A percentile compares a stretch with the other conserved stretches of the same genome.
phyloP scores from a whole-genome alignment of 2,888 invertebrate species.

The Sarcophaga carnaria region DNA sequence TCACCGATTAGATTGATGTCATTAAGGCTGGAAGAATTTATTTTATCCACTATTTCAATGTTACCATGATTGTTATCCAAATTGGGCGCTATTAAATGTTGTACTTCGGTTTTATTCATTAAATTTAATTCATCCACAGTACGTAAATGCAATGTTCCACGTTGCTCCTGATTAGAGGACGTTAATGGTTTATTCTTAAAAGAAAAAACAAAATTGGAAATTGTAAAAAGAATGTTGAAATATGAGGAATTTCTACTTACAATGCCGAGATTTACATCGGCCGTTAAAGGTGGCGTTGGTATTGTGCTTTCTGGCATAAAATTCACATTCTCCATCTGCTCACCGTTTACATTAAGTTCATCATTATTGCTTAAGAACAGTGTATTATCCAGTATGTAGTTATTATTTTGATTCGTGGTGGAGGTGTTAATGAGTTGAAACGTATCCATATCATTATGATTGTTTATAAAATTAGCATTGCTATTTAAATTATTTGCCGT shows the following conservation, averaged over 20 bases:
- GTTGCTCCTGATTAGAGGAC: slow-evolving; percentile 69
- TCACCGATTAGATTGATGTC: slow-evolving; percentile 57
- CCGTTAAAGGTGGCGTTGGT: slow-evolving; percentile 62
- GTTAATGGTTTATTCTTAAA: slow-evolving; percentile 45
- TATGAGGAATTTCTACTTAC: background rate
- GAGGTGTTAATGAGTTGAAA: slow-evolving; percentile 52
- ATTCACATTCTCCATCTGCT: slow-evolving; percentile 53
- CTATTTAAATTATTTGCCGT: slow-evolving; percentile 46
- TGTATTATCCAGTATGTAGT: slow-evolving; percentile 55
- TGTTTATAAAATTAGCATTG: slow-evolving; percentile 39
- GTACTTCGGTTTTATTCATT: slow-evolving; percentile 81
- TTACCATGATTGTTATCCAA: slow-evolving; percentile 71
- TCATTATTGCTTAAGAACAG: slow-evolving; percentile 52
- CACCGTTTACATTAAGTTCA: slow-evolving; percentile 42
- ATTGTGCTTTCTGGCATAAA: slow-evolving; percentile 71
- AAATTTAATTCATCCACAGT: slow-evolving; percentile 81
- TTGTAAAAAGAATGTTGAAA: background rate
- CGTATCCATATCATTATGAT: slow-evolving; percentile 60
- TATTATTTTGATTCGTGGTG: slow-evolving; percentile 27
- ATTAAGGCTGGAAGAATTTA: slow-evolving; percentile 40
- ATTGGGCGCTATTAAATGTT: slow-evolving; percentile 79
- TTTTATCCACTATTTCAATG: slow-evolving; percentile 41
- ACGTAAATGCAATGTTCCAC: slow-evolving; percentile 79
- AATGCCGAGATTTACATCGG: slow-evolving; percentile 32
- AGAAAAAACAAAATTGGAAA: background rate